Base-by-base conservation (phyloP, 1,140 invertebrate species). In the Apis florea region DNA sequence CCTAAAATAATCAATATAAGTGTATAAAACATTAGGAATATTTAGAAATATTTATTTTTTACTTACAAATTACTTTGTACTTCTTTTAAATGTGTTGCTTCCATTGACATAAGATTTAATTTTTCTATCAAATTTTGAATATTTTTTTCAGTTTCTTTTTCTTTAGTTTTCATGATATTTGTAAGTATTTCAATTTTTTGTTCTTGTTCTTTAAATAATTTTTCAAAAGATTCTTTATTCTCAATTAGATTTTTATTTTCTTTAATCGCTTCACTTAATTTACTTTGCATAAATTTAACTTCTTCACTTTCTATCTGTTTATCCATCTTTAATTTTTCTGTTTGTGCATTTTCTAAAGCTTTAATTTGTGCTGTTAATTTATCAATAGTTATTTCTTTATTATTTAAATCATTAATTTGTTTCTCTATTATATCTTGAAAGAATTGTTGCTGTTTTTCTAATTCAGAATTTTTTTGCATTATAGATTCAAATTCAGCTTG, bases 101-200 rank as follows among this genome's bases (percentile, higher is more conserved):
- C 89, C 40, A 86, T 83, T 56, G 89, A 89, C 17, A 89, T 72
- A 26, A 66, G n/a, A 58, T 90, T 91, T 13, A 93, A 83, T 83
- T 93, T 90, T 40, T 93, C 92, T 24, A 84, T 59, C 21, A 91
- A 75, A 24, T 90, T 91, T 53, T 90, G 88, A 13, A 76, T 58
- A 54, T 82, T 90, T 61, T 90, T 91, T 2, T 90, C 90, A 4
- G 83, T 78, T 76, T 92, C 89, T 13, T 76, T 80, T 67, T 93
- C 91, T 66, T 91, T 90, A 26, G 72, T 90, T 51, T 89, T 87
- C 11, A 89, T 72, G 12, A 68, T 81, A 71, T 85, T 89, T 26
- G 76, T 76, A n/a, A 90, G 71, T 8, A 75, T 40, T 56, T 85
- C 83, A 15, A 90, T 79, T 26, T 90, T 90, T 51, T 87, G 86